Base-by-base conservation (phyloP, 1,140 invertebrate species). In the Caenorhabditis brenneri region DNA sequence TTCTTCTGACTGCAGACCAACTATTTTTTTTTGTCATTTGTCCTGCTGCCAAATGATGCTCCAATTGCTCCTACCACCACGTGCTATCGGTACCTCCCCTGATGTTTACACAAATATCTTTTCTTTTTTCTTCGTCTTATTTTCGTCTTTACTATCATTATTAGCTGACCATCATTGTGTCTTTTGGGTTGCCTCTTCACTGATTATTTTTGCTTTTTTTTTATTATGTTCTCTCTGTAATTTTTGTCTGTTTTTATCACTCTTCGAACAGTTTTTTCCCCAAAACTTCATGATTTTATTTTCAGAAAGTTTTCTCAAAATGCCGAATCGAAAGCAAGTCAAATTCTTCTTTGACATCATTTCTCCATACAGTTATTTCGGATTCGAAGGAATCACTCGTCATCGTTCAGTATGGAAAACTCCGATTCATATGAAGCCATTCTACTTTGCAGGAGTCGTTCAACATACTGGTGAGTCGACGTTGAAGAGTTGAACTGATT, bases 31-130 rank as follows among this genome's bases (percentile, higher is more conserved):
- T 42, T 19, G 49, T n/a, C n/a, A 51, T 22, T 74, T 74, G n/a
- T 19, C n/a, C 22, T 16, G 29, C 29, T 33, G 36, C 29, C 22
- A 19, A 10, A 7, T 29, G 29, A 65, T 74, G 65, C 65, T 42
- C 65, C 65, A 74, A 74, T 74, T 74, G 65, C 65, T 74, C 65
- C 22, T 4, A 74, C 65, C 65, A 74, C 65, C 65, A 74, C 65
- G 65, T 74, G 65, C 65, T 74, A 10, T 12, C 1, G 36, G 36
- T 42, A 74, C 65, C 65, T 74, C 65, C 65, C 33, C n/a, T 74
- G 65, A n/a, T 74, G 65, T 74, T 74, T 74, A 74, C 65, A 42
- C 65, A 74, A 74, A 74, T 74, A 42, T 74, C 65, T 74, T 74
- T 74, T 74, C 22, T 42, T 74, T 74, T 15, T 22, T 58, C 53